Percentiles rank a stretch among this genome's conserved stretches.
Evolutionary conservation across 2,113 vertebrate species (phyloP).

Genomic region (Corythornis madagascariensis): DNA sequence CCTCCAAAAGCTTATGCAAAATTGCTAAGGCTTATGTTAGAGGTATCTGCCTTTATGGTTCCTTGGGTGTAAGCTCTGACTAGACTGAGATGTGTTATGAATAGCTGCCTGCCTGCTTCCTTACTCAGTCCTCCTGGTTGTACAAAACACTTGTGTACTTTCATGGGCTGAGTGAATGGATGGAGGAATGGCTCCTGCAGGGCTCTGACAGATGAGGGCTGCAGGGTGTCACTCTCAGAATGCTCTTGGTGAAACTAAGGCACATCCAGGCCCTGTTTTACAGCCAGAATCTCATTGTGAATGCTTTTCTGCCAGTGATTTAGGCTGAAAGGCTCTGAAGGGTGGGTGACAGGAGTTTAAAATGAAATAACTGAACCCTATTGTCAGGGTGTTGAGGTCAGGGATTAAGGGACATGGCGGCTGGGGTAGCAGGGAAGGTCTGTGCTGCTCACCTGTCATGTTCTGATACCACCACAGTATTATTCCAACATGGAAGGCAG

Average conservation of each 20-base stretch:
- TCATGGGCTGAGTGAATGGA: not conserved
- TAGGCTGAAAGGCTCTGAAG: not conserved
- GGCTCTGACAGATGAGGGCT: not conserved
- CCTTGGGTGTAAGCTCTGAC: not conserved
- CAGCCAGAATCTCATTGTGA: not conserved
- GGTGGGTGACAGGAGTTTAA: not conserved
- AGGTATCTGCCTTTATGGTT: not conserved
- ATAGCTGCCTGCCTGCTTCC: not conserved
- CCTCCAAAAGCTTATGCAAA: not conserved
- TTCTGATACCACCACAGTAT: not conserved
- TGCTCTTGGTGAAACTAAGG: not conserved
- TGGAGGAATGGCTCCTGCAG: not conserved
- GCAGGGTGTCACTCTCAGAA: not conserved
- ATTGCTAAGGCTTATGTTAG: not conserved
- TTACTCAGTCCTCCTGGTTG: not conserved
- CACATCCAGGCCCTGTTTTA: not conserved
- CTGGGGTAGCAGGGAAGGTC: not conserved
- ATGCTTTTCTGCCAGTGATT: not conserved
- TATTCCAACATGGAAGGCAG: not conserved
- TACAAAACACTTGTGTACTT: not conserved
- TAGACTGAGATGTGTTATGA: not conserved
- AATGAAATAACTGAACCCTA: not conserved
- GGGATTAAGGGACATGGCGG: accelerated
- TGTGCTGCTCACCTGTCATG: not conserved
- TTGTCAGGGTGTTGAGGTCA: not conserved